A percentile compares a stretch with the other conserved stretches of the same genome.
Conservation (phyloP, 1,140 invertebrate genomes). For the Diorhabda elongata region DNA sequence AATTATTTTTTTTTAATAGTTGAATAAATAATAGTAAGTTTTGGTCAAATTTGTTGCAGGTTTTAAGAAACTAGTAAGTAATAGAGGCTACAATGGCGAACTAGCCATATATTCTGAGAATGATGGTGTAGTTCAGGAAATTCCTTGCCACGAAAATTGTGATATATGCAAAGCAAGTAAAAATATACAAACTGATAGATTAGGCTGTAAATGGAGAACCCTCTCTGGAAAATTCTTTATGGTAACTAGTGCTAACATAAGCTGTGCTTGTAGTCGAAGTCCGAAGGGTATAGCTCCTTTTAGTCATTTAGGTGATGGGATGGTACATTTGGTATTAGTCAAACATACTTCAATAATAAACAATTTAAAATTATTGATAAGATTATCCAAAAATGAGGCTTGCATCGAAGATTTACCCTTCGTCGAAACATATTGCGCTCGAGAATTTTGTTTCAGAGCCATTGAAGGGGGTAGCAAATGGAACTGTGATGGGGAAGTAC, state of each 20-base stretch:
- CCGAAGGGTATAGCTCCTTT: conserved; percentile 74
- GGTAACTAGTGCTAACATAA: conserved; percentile 74
- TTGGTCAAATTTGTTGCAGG: conserved; percentile 48
- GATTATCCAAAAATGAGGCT: conserved; percentile 56
- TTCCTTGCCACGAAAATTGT: conserved; percentile 40
- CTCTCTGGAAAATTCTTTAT: conserved; percentile 73
- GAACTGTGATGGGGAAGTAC: conserved; percentile 84
- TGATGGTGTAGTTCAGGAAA: conserved; percentile 21
- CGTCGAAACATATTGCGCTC: conserved; percentile 71
- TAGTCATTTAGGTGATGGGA: conserved; percentile 79
- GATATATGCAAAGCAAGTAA: conserved; percentile 29
- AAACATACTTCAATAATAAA: conserved; percentile 69
- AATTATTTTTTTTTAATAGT: conserved; percentile 55
- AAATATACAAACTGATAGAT: conserved; percentile 25
- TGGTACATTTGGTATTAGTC: conserved; percentile 73
- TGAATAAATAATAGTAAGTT: neutral
- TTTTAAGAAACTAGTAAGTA: conserved; percentile 67
- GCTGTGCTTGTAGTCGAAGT: conserved; percentile 70
- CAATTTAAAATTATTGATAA: conserved; percentile 65
- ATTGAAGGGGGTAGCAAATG: conserved; percentile 59
- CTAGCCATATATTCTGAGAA: conserved; percentile 54
- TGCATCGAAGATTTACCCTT: conserved; percentile 65
- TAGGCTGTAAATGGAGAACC: conserved; percentile 52
- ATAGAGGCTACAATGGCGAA: conserved; percentile 70
- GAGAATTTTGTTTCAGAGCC: conserved; percentile 69